Conservation (phyloP, 1,140 invertebrate species). For the Bombus waltoni region DNA sequence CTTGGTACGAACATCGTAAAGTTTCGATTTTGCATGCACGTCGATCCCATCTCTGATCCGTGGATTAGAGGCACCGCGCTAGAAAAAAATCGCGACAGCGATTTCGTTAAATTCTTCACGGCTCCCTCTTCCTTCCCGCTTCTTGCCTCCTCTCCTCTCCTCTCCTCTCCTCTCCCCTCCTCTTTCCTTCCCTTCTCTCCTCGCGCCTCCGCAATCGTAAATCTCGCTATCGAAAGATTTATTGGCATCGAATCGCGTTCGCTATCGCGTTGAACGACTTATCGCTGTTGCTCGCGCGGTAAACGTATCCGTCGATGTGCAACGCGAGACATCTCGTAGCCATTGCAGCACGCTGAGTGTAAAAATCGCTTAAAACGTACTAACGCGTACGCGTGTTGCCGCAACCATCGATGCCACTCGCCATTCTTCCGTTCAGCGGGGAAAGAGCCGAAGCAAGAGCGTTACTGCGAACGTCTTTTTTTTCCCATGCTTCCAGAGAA, state of each 20-base stretch:
- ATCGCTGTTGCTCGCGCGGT: constrained; percentile 56
- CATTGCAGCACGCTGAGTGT: too few relatives aligned
- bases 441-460: too few relatives aligned
- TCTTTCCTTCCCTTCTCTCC: neutral
- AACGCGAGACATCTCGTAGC: constrained; percentile 22
- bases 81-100: constrained; percentile 68
- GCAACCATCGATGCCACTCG: too few relatives aligned
- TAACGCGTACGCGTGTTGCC: too few relatives aligned
- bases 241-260: constrained; percentile 71
- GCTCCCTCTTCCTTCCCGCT: constrained; percentile 6
- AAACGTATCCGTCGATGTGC: constrained; percentile 39
- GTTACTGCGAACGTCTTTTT: neutral
- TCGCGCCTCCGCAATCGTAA: constrained; percentile 61
- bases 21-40: constrained; percentile 58
- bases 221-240: constrained; percentile 75
- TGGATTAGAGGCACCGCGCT: constrained; percentile 63
- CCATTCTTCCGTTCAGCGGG: too few relatives aligned
- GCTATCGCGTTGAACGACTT: constrained; percentile 67
- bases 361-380: neutral
- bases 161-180: neutral
- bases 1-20: constrained; percentile 54
- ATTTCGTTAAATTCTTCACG: constrained; percentile 75
- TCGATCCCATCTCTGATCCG: constrained; percentile 63
- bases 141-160: neutral
- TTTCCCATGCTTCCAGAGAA: neutral